These are phyloP conservation scores for Ophonus ardosiacus DNA, from an alignment of 2,888 invertebrate genomes.

Conservation along the genomic window DNA sequence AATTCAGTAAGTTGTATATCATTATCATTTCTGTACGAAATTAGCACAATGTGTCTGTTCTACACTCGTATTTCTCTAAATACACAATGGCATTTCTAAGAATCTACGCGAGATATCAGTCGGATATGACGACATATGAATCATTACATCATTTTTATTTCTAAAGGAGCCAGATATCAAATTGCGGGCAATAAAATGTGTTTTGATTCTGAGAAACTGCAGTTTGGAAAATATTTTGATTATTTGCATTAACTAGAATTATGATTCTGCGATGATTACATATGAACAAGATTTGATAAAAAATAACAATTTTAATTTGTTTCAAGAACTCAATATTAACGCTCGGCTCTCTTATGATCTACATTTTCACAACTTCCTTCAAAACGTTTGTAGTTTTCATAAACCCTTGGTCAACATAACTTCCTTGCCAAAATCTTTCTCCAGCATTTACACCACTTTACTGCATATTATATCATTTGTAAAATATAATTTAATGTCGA, in stretches of 20 bases:
- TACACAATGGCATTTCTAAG: background rate
- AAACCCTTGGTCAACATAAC: too few relatives aligned
- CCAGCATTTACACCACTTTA: too few relatives aligned
- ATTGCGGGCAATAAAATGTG: background rate
- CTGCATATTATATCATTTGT: too few relatives aligned
- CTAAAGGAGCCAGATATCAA: background rate
- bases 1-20: background rate
- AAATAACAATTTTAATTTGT: too few relatives aligned
- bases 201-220: background rate
- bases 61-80: background rate
- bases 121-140: conserved; percentile 33
- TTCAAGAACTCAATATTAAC: too few relatives aligned
- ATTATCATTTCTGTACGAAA: background rate
- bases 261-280: background rate
- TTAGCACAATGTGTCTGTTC: background rate
- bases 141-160: conserved; percentile 38
- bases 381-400: too few relatives aligned
- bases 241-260: background rate
- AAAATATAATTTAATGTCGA: too few relatives aligned
- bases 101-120: conserved; percentile 16
- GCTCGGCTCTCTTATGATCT: too few relatives aligned
- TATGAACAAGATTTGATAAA: too few relatives aligned
- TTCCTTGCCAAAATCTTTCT: too few relatives aligned
- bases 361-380: too few relatives aligned
- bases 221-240: background rate